Evolutionary conservation across 2,797 vertebrate genomes (phyloP), one percentile per base, ranked within the genome.

Genomic region (Syngnathus rostellatus): DNA sequence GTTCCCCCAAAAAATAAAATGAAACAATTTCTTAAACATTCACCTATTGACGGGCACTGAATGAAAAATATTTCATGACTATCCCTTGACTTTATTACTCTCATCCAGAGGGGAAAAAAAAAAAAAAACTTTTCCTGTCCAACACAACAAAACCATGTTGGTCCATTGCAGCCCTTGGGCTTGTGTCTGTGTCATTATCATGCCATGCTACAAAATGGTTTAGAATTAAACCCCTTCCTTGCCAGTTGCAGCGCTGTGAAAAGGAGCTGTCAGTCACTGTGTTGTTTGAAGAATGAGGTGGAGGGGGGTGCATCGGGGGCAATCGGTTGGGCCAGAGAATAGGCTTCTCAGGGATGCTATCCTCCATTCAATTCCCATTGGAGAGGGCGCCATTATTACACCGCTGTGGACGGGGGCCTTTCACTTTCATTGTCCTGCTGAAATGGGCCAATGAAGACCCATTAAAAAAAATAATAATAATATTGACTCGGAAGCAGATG

Each of bases 321-420:
- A 83, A 83, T 77, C 69, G 73, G 88, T 91, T 85, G 80, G 77
- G 83, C 81, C 82, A 85, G 76, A 88, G 88, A 92, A 91, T 91
- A 91, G 92, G 88, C 88, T 92, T 92, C 92, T 92, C 88, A 83
- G 92, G 91, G 94, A 94, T 93, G 91, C 92, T 83, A 89, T 86
- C 90, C 92, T 92, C 84, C 92, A 96, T 94, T 94, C 93, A 93
- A 92, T 92, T 93, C 93, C 94, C 92, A 93, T 94, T 94, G 93
- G 89, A 89, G 80, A 90, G 86, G 87, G 88, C 86, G 85, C 88
- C 82, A 90, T 94, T 90, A 90, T 89, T 89, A 90, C 75, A 73
- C 79, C 19, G 43, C 88, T 83, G 84, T 77, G 66, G 87, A 85
- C 90, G 77, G 78, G 69, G 86, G 89, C 89, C 74, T 86, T 88